Conservation (phyloP, 2,797 vertebrate genomes). For the Rhyacichthys aspro region DNA sequence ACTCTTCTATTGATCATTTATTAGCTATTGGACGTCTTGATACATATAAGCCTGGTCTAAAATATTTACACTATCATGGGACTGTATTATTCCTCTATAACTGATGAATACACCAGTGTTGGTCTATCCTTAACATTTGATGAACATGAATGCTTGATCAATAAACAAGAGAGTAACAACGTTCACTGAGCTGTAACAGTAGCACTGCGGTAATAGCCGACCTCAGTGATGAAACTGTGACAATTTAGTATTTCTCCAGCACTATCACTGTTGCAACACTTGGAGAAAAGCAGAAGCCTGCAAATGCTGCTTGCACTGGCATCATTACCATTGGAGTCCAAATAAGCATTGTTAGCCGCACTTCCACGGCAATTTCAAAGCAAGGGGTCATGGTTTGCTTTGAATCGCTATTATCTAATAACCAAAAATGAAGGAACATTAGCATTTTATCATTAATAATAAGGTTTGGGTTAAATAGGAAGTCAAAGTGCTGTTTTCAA, state of each 20-base stretch:
- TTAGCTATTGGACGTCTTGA: neutral
- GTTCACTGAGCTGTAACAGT: constrained; percentile 21
- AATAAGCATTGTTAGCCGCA: too few relatives aligned
- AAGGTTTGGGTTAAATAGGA: neutral
- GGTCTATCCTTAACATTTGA: constrained; percentile 23
- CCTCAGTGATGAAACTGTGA: constrained; percentile 27
- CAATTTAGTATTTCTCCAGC: constrained; percentile 17
- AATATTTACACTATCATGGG: too few relatives aligned
- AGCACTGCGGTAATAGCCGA: constrained; percentile 16
- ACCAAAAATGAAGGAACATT: neutral
- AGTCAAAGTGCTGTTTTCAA: neutral
- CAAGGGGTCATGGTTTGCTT: neutral
- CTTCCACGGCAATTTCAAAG: neutral
- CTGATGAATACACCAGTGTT: neutral
- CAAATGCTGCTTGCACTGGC: constrained; percentile 8
- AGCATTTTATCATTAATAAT: constrained; percentile 3
- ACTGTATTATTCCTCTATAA: too few relatives aligned
- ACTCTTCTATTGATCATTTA: neutral
- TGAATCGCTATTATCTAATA: neutral
- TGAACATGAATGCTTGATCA: too few relatives aligned
- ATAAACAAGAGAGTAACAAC: constrained; percentile 18
- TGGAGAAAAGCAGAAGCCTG: neutral
- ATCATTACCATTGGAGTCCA: constrained; percentile 1
- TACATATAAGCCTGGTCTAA: too few relatives aligned
- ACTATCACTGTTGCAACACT: constrained; percentile 32